These are phyloP conservation scores for Montipora cactus DNA, from an alignment of 64 coral and sea anemone species.

Conservation along the genomic window DNA sequence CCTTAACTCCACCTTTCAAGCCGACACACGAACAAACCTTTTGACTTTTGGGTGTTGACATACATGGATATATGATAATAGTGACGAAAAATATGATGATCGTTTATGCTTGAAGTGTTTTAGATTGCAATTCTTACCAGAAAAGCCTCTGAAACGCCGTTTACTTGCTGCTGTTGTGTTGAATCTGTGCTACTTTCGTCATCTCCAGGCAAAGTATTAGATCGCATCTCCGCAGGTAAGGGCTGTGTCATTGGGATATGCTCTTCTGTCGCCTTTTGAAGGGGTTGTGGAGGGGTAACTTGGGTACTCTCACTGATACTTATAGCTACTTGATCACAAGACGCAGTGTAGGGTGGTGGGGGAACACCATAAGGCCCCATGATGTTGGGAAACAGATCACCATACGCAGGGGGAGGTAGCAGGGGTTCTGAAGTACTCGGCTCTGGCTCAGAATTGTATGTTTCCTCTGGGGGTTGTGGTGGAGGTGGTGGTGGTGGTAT, in stretches of 20 bases:
- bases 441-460: not conserved
- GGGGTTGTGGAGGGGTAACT: not conserved
- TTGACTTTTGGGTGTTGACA: too few species aligned
- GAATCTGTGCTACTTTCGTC: not conserved
- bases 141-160: not conserved
- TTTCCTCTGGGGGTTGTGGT: constrained; percentile 23
- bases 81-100: too few species aligned
- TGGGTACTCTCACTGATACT: not conserved
- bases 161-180: not conserved
- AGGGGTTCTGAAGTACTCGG: constrained; percentile 15
- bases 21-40: too few species aligned
- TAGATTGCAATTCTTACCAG: not conserved
- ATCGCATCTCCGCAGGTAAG: not conserved
- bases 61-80: too few species aligned
- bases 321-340: not conserved
- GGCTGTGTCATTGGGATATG: not conserved
- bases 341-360: constrained; percentile 15
- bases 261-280: not conserved
- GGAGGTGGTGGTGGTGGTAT: constrained; percentile 28
- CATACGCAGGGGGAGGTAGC: constrained; percentile 80
- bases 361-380: constrained; percentile 66
- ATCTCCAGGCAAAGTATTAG: not conserved
- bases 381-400: constrained; percentile 93
- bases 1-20: too few species aligned
- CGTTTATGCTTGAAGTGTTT: not conserved